A percentile compares a stretch with the other conserved stretches of the same genome.
Conservation (phyloP, 2,888 invertebrate species). For the Gibbula magus region DNA sequence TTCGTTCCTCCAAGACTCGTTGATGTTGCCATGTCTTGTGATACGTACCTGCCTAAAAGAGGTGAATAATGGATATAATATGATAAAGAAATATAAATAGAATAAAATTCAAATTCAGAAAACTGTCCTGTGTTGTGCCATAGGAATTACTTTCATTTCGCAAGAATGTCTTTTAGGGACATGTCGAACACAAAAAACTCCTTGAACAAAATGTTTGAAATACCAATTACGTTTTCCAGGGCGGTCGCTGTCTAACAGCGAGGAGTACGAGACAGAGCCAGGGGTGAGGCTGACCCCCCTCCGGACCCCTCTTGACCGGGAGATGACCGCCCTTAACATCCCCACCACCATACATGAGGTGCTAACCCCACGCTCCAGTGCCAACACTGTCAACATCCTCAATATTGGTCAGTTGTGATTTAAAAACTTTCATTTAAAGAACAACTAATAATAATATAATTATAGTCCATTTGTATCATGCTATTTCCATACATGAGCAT, state of each 20-base stretch:
- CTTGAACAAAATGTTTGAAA: too few relatives aligned
- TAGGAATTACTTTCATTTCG: too few relatives aligned
- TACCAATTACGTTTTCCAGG: not conserved
- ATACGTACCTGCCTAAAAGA: constrained; percentile 44
- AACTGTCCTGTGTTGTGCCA: too few relatives aligned
- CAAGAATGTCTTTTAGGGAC: too few relatives aligned
- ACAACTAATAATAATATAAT: not conserved
- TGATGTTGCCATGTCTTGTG: constrained; percentile 60
- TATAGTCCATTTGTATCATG: too few relatives aligned
- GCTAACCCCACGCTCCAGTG: constrained; percentile 25
- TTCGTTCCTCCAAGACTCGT: constrained; percentile 48
- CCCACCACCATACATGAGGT: constrained; percentile 42
- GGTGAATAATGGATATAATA: constrained; percentile 35
- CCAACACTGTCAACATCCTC: constrained; percentile 2
- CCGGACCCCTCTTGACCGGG: constrained; percentile 33
- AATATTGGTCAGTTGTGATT: not conserved
- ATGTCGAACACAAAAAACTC: too few relatives aligned
- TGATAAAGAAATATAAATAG: too few relatives aligned
- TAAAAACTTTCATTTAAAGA: not conserved
- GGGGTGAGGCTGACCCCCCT: constrained; percentile 25
- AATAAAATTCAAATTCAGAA: not conserved
- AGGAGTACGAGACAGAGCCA: not conserved
- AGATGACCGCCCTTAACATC: constrained; percentile 36
- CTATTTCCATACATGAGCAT: too few relatives aligned
- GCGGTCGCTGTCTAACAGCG: constrained; percentile 17